Evolutionary conservation across 2,888 invertebrate genomes (phyloP).

Genomic region (Lysandra bellargus): DNA sequence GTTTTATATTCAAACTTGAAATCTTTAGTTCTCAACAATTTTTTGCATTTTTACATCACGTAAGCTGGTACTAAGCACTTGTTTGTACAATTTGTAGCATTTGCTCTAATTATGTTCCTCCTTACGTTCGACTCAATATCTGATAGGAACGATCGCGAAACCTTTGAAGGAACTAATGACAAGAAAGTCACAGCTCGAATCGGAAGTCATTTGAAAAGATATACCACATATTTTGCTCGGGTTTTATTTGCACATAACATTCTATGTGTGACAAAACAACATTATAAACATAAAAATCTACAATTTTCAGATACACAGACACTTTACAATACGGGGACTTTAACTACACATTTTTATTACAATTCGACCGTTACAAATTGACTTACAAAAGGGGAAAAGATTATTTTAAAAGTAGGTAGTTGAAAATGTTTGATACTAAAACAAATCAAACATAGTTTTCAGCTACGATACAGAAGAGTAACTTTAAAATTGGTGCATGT

Average conservation of each 20-base stretch:
- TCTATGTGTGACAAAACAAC: neutral
- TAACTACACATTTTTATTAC: no score
- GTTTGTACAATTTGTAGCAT: neutral
- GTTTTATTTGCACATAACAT: neutral
- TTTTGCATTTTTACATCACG: no score
- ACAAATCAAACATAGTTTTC: neutral
- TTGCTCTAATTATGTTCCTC: neutral
- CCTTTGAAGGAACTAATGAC: conserved; percentile 12
- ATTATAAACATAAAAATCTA: no score
- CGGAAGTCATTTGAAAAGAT: neutral
- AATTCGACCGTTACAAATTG: no score
- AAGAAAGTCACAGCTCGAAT: neutral
- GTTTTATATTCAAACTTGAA: no score
- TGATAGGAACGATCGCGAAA: neutral
- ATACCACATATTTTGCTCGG: neutral
- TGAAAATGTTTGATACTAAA: neutral
- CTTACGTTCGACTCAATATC: neutral
- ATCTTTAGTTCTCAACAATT: no score
- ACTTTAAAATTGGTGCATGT: neutral
- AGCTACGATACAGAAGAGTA: neutral
- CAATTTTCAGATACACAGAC: no score
- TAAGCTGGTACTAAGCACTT: no score
- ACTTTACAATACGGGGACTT: no score
- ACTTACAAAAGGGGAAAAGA: neutral
- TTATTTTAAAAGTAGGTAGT: no score